phyloP scores from a whole-genome alignment of 2,797 vertebrate genomes.

The Okamejei kenojei region DNA sequence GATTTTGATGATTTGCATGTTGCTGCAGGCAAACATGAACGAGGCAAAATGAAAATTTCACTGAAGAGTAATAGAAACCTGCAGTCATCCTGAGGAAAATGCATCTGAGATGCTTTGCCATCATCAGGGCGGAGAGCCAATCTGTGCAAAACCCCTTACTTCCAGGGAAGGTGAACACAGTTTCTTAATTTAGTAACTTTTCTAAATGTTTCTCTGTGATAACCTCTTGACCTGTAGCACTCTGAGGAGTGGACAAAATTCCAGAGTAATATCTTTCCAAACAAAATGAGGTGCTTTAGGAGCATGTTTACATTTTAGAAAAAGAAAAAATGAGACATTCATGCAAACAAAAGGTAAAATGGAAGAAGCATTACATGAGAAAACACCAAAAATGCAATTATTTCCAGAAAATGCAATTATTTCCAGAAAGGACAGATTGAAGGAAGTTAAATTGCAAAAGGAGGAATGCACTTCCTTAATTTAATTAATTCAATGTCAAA shows the following conservation, averaged over 20 bases:
- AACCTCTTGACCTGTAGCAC: not conserved
- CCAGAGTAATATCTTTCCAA: not conserved
- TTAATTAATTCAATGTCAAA: not conserved
- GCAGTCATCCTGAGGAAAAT: not conserved
- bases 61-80: not conserved
- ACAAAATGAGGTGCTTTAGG: not conserved
- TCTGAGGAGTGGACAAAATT: not conserved
- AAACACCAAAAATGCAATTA: not conserved
- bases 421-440: not conserved
- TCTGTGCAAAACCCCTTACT: not conserved
- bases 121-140: not conserved
- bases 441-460: not conserved
- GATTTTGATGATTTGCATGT: not conserved
- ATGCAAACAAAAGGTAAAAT: not conserved
- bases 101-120: not conserved
- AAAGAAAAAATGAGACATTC: slow-evolving; percentile 22
- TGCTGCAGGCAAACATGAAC: not conserved
- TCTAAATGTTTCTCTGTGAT: not conserved
- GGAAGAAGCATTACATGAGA: not conserved
- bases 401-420: not conserved
- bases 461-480: not conserved
- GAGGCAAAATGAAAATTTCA: not conserved
- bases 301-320: not conserved
- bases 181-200: not conserved
- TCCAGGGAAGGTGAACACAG: not conserved